Base-by-base conservation (phyloP, 37 sponge, comb jelly and placozoan species). In the Cladorhizidae sp. region DNA sequence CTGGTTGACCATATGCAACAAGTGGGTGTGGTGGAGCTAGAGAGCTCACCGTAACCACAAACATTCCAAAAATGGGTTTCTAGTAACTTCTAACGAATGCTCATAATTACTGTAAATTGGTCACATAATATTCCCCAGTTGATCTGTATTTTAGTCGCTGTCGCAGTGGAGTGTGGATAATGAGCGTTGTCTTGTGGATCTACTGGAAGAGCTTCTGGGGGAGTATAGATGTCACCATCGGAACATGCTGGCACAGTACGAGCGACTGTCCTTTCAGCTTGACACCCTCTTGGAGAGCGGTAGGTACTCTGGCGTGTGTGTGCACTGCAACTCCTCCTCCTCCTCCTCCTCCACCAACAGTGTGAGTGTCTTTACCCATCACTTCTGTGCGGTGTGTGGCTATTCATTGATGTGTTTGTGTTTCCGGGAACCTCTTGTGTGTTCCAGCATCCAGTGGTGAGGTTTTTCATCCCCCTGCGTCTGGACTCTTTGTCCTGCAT, bases 261-360 rank as follows among this genome's bases (percentile, higher is more conserved):
- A 88, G 72, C 61, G 93, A 56, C 74, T 88, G 22, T 59, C 88
- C 71, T 93, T 85, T 88, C 89, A 93, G 42, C 72, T 87, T 23
- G 37, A 77, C 38, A 82, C 82, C 5, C 72, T 92, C 21, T 22
- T 52, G 42, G 77, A 87, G 40, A 84, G 73, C 33, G 43, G 49
- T 22, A 12, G 64, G 14, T 89, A 75, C 73, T 45, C 79, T 11
- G 59, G 75, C n/a, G 76, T 90, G 20, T 77, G 85, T 52, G 85
- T 90, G 0, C 78, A 77, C 64, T 88, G 88, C 9, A 45, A 45
- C 49, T 45, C 9, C 9, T 45, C 49, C 49, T 45, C 49, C 9
- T 45, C 5, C 43, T 64, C 67, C 3, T 43, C 35, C 67, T 33
- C 58, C 22, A 15, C 32, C 17, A 75, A 76, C 43, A 74, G 37